Percentiles rank a stretch among this genome's conserved stretches.
Evolutionary conservation across 2,113 vertebrate species (phyloP).

Genomic region (Chloebia gouldiae): DNA sequence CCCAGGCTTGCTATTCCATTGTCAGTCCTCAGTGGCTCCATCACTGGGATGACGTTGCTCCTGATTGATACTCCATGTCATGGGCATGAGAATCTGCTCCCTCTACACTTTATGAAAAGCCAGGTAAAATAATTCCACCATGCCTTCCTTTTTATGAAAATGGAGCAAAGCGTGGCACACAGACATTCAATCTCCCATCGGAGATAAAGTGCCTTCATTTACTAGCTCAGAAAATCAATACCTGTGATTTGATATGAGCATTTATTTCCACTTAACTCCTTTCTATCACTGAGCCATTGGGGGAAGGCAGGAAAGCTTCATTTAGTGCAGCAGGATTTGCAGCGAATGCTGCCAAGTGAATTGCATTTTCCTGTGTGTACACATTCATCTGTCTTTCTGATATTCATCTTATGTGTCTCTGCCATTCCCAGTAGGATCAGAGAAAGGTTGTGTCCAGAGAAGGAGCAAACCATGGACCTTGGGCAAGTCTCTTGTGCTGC

Average conservation of each 20-base stretch:
- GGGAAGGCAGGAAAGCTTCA: constrained; percentile 55
- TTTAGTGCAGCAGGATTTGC: constrained; percentile 56
- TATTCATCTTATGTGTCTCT: background rate
- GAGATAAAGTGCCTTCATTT: constrained; percentile 72
- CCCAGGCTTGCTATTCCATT: background rate
- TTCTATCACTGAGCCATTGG: constrained; percentile 59
- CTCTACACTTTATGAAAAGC: constrained; percentile 45
- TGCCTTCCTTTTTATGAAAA: constrained; percentile 70
- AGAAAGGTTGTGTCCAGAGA: background rate
- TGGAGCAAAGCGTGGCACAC: constrained; percentile 54
- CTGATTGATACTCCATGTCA: constrained; percentile 37
- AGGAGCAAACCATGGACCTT: background rate
- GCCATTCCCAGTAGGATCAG: background rate
- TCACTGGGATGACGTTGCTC: background rate
- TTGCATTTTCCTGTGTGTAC: constrained; percentile 17
- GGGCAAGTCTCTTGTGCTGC: background rate
- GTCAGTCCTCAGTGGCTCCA: background rate
- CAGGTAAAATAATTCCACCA: constrained; percentile 62
- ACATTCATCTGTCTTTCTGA: constrained; percentile 10
- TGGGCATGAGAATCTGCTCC: constrained; percentile 39
- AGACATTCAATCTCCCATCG: constrained; percentile 67
- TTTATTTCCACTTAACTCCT: constrained; percentile 73
- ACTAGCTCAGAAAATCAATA: constrained; percentile 72
- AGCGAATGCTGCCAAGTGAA: background rate
- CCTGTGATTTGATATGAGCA: constrained; percentile 72